Evolutionary conservation across 2,888 invertebrate species (phyloP).

Genomic region (Tiliacea citrago): DNA sequence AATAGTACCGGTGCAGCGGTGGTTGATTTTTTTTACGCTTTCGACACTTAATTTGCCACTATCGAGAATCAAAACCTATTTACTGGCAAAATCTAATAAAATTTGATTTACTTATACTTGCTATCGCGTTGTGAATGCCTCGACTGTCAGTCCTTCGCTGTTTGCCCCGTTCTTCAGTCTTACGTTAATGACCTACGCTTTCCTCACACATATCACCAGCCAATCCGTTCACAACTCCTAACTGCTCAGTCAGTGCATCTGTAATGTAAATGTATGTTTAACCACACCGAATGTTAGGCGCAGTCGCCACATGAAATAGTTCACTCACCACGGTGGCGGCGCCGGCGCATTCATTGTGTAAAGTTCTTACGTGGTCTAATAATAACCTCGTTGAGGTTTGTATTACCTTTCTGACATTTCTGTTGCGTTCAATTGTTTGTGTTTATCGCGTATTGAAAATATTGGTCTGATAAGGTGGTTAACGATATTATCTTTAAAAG

Average conservation of each 20-base stretch:
- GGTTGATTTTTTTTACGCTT: background rate
- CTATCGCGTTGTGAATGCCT: background rate
- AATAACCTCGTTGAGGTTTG: slow-evolving; percentile 53
- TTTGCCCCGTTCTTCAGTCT: background rate
- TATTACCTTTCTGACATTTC: slow-evolving; percentile 47
- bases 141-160: background rate
- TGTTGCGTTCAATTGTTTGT: slow-evolving; percentile 37
- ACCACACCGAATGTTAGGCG: slow-evolving; percentile 49
- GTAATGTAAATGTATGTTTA: slow-evolving; percentile 48
- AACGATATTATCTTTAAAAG: slow-evolving; percentile 18
- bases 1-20: background rate
- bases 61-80: too few relatives aligned
- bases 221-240: slow-evolving; percentile 30
- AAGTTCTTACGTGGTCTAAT: slow-evolving; percentile 45
- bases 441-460: slow-evolving; percentile 38
- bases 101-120: background rate
- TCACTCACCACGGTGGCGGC: slow-evolving; percentile 44
- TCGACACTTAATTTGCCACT: background rate
- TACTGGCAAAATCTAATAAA: background rate
- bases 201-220: slow-evolving; percentile 25
- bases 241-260: slow-evolving; percentile 35
- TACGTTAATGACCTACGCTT: slow-evolving; percentile 12
- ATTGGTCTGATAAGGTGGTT: slow-evolving; percentile 24
- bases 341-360: slow-evolving; percentile 27
- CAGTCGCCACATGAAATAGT: slow-evolving; percentile 48